These are phyloP conservation scores for Manduca sexta DNA, from an alignment of 1,140 invertebrate species.

Conservation along the genomic window DNA sequence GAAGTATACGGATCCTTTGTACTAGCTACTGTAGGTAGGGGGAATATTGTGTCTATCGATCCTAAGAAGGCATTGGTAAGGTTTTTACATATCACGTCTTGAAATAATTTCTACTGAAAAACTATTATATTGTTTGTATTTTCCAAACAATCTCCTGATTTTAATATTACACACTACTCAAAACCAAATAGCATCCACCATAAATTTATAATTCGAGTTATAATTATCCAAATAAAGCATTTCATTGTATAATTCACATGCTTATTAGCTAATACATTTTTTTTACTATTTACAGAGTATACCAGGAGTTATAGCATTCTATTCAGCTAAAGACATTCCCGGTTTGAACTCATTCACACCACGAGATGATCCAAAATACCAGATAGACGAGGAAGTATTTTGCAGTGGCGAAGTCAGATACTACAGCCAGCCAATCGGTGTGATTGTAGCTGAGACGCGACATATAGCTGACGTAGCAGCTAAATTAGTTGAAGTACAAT, in stretches of 20 bases:
- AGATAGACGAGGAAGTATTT: constrained; percentile 69
- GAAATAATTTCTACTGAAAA: too few relatives aligned
- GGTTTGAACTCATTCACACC: constrained; percentile 75
- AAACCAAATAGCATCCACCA: too few relatives aligned
- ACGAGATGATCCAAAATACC: constrained; percentile 1
- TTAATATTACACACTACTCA: too few relatives aligned
- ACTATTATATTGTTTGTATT: too few relatives aligned
- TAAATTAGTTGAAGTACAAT: constrained; percentile 77
- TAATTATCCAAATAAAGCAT: too few relatives aligned
- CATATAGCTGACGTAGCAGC: constrained; percentile 75
- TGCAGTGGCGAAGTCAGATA: constrained; percentile 65
- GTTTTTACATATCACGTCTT: too few relatives aligned
- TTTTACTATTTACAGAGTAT: constrained; percentile 19
- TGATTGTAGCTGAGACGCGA: constrained; percentile 77
- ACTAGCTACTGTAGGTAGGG: constrained; percentile 41
- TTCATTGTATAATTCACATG: too few relatives aligned
- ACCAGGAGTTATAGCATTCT: constrained; percentile 56
- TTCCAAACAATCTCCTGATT: too few relatives aligned
- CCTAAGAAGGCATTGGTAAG: constrained; percentile 75
- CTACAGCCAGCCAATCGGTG: constrained; percentile 79
- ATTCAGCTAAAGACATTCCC: constrained; percentile 81
- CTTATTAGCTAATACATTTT: background rate
- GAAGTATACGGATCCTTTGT: constrained; percentile 80
- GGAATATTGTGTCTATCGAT: constrained; percentile 73
- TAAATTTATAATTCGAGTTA: too few relatives aligned